Base-by-base conservation (phyloP, 2,797 vertebrate species). In the Melanogrammus aeglefinus region DNA sequence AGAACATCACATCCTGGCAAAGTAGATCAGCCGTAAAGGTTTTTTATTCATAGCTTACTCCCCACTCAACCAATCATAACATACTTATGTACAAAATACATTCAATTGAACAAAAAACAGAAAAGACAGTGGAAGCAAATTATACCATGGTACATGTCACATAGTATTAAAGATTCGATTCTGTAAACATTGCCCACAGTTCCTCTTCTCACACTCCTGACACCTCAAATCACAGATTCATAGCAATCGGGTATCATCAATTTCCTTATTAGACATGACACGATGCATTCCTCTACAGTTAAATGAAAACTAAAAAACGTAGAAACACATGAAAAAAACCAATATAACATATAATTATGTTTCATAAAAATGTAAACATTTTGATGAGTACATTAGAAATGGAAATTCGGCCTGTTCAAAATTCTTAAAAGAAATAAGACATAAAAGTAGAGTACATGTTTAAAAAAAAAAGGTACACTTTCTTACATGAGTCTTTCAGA, bases 61-160 rank as follows among this genome's bases (percentile, higher is more conserved):
- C 88, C 79, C 77, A 84, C 63, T 80, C 82, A 84, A 80, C 85
- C 85, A 89, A 29, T 86, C 78, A 82, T 83, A 89, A 83, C 87
- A 85, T 83, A 90, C 87, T 87, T 94, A 92, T 94, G 72, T 94
- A 94, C 93, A 95, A 93, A 93, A 93, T 92, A 94, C 90, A 94
- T 95, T 94, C 91, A 91, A 76, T 86, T 91, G 89, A 79, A 89
- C 82, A 29, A 33, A 87, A 83, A 88, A 57, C 77, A 73, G 51
- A 84, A 83, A 79, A 72, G 81, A 81, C 73, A 77, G 75, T 51
- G 87, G 89, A 91, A 89, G 35, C 76, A 88, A 87, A 93, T 84
- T 93, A 95, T 92, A 94, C 76, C 92, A 94, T 92, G 80, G 84
- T 92, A 94, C 92, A 94, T 82, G 81, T 83, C 82, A 90, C 86